These are phyloP conservation scores for Pitangus sulphuratus DNA, from an alignment of 2,797 vertebrate genomes.

Conservation along the genomic window DNA sequence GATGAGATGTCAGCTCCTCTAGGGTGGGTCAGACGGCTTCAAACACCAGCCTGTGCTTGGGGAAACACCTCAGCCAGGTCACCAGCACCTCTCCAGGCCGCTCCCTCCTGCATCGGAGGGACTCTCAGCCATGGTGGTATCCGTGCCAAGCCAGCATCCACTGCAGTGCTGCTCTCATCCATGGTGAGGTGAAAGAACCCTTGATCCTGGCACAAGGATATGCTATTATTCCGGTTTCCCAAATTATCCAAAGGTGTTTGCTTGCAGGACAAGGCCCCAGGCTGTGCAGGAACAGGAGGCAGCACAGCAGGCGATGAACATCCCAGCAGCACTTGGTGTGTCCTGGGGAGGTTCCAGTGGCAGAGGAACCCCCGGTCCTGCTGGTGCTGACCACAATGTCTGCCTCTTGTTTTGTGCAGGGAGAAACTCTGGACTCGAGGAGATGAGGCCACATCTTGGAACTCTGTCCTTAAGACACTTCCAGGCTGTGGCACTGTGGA, in stretches of 20 bases:
- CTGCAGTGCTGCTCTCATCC: fast-evolving
- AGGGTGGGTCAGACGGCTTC: fast-evolving
- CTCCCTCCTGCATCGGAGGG: background rate
- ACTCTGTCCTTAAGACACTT: background rate
- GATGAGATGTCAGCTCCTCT: background rate
- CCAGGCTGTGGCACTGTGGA: fast-evolving
- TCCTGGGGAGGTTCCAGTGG: background rate
- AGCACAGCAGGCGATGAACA: background rate
- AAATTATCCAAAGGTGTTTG: background rate
- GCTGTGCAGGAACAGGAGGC: background rate
- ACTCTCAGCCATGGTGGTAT: background rate
- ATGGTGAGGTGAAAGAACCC: fast-evolving
- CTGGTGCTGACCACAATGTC: fast-evolving
- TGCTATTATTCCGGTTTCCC: background rate
- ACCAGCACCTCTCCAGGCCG: background rate
- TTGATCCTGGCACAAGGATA: background rate
- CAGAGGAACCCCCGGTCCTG: background rate
- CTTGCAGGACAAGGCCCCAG: background rate
- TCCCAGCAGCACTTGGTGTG: background rate
- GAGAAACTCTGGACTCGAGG: background rate
- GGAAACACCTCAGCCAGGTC: background rate
- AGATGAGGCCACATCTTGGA: background rate
- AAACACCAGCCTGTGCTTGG: background rate
- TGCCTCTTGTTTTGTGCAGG: background rate
- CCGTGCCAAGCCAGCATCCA: background rate